Evolutionary conservation across 2,888 invertebrate species (phyloP), one percentile per base, ranked within the genome.

Genomic region (Ischnura elegans): DNA sequence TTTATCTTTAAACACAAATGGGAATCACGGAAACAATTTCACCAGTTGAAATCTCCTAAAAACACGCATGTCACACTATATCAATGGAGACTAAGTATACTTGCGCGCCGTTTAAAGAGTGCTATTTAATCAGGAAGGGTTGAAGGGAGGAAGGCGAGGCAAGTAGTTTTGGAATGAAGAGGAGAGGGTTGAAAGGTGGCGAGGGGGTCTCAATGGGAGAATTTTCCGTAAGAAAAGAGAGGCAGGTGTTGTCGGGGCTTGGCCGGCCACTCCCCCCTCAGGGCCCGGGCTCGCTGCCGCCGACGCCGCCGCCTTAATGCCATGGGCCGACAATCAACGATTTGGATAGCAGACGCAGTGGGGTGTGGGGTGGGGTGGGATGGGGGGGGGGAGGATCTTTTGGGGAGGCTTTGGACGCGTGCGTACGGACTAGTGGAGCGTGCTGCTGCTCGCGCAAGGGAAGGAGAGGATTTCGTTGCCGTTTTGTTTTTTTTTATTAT

Each of bases 191-290:
- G 87, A 87, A 47, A 45, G 29, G 47, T n/a, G 4, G 36, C 19
- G 36, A 47, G 21, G 13, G 55, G 61, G 61, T 55, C 21, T 55
- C 43, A 61, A 90, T 90, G 61, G 90, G 45, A 90, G 90, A 61
- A 66, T 66, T 90, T 55, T 90, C 90, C 90, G 61, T 61, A 90
- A 90, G 90, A 66, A 61, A n/a, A 47, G 46, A 16, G 90, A 61
- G 90, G 90, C 90, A 90, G 90, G 90, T 90, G 90, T 90, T 90
- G 90, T 90, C 61, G 43, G n/a, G 90, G 90, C 43, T 42, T 55
- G 43, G 51, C 47, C 47, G 51, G 4, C 36, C 43, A 45, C 43
- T 6, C 19, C n/a, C 86, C 86, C 25, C 86, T 86, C 45, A 45
- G 45, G 25, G 29, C 85, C 43, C 29, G 46, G 46, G 25, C 5